phyloP scores from a whole-genome alignment of 2,113 vertebrate species.

The Rhombomys opimus region DNA sequence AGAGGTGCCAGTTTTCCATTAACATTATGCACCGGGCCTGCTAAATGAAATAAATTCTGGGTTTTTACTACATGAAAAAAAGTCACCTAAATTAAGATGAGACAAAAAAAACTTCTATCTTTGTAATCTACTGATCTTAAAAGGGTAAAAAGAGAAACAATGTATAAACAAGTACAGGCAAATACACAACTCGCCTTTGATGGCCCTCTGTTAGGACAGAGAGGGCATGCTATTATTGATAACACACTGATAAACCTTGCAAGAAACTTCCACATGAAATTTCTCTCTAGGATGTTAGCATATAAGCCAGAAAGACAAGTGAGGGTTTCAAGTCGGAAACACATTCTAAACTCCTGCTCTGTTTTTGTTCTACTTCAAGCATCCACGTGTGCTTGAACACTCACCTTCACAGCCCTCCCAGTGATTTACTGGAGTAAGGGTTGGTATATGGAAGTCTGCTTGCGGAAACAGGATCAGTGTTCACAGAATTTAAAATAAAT shows the following conservation, averaged over 20 bases:
- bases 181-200: slow-evolving; percentile 22
- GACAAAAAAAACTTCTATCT: not conserved
- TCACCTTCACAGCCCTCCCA: not conserved
- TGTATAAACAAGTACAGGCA: not conserved
- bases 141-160: slow-evolving; percentile 33
- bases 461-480: not conserved
- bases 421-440: not conserved
- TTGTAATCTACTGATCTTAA: not conserved
- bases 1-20: slow-evolving; percentile 45
- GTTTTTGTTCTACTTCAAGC: not conserved
- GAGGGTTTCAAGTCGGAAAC: slow-evolving; percentile 29
- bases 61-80: slow-evolving; percentile 14
- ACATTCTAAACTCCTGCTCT: slow-evolving; percentile 38
- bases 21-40: slow-evolving; percentile 12
- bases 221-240: not conserved
- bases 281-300: slow-evolving; percentile 37
- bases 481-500: slow-evolving; percentile 36
- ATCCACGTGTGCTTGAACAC: not conserved
- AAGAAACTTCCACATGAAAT: slow-evolving; percentile 44
- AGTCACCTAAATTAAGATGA: not conserved
- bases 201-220: slow-evolving; percentile 25
- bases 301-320: slow-evolving; percentile 20
- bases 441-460: not conserved
- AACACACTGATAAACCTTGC: not conserved
- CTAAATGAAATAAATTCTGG: slow-evolving; percentile 10